Base-by-base conservation (phyloP, 2,888 invertebrate genomes). In the Apoda limacodes region DNA sequence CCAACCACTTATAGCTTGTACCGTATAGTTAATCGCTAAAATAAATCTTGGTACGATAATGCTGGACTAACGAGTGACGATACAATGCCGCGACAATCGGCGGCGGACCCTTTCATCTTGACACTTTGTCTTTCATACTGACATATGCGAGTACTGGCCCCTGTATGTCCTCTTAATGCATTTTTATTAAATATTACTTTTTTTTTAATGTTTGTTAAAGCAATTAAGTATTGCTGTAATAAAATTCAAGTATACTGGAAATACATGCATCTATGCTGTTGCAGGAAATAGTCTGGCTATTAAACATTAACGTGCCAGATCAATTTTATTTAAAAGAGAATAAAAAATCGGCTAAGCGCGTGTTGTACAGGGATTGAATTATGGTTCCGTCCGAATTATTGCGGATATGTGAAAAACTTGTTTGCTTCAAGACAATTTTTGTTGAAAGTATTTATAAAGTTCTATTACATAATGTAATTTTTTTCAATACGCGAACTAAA, bases 41-140 rank as follows among this genome's bases (percentile, higher is more conserved):
- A 76, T 75, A 78, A 78, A 78, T 78, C 78, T 75, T 63, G 61
- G 60, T 69, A 71, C 75, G 72, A 72, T 75, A 75, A 75, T 74
- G 64, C 63, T 55, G 54, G 66, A 56, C 71, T 76, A 78, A 78
- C 78, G 71, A 78, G 69, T 72, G 74, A 69, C 70, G 75, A 70
- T 69, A 76, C 78, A 74, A 78, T 74, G 72, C 75, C 48, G 62
- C 63, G 75, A 74, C 78, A 76, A 76, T 74, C 75, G 74, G 47
- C 59, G 69, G 75, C 76, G 76, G 76, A 39, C 37, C 49, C 70
- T 78, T 78, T 78, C 70, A 78, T 78, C 76, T 62, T 64, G 71
- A 76, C 76, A 76, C 78, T 72, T 70, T 75, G 76, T 76, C 74
- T 66, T 42, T 46, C 59, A 52, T 43, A 60, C 47, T 62, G 51